These are phyloP conservation scores for Seriola aureovittata DNA, from an alignment of 2,113 vertebrate genomes.

Conservation along the genomic window DNA sequence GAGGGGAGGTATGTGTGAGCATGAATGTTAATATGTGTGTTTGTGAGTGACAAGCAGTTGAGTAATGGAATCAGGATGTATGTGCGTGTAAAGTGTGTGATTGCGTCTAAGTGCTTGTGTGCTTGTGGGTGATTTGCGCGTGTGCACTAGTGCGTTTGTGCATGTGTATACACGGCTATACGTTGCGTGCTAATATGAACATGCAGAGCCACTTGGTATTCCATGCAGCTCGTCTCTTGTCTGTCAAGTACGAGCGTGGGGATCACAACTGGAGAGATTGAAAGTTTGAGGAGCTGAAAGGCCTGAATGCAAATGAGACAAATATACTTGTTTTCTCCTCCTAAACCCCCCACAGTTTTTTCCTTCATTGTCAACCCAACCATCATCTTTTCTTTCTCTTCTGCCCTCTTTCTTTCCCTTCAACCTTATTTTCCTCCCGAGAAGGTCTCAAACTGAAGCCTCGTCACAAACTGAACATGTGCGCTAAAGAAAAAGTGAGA, in stretches of 20 bases:
- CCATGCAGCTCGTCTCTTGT: constrained; percentile 58
- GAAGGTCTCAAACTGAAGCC: constrained; percentile 33
- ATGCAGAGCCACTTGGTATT: constrained; percentile 78
- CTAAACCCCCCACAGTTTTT: constrained; percentile 23
- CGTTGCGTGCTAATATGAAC: constrained; percentile 68
- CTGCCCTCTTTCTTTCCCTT: constrained; percentile 31
- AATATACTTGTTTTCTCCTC: constrained; percentile 59
- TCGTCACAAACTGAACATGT: constrained; percentile 28
- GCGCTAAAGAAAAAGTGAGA: constrained; percentile 3
- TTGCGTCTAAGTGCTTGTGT: constrained; percentile 45
- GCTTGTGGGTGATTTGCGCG: constrained; percentile 35
- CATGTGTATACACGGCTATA: constrained; percentile 41
- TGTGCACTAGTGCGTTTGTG: background rate
- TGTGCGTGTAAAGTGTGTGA: constrained; percentile 52
- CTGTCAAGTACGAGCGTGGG: constrained; percentile 74
- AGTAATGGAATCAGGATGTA: constrained; percentile 65
- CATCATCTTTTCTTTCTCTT: constrained; percentile 28
- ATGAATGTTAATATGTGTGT: constrained; percentile 79
- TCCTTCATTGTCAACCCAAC: constrained; percentile 34
- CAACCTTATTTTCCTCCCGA: constrained; percentile 25
- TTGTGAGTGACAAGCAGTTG: constrained; percentile 70
- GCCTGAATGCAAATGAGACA: constrained; percentile 80
- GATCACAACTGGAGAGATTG: constrained; percentile 78
- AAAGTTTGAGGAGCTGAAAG: constrained; percentile 79
- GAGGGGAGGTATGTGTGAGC: constrained; percentile 71